A percentile compares a stretch with the other conserved stretches of the same genome.
phyloP scores from a whole-genome alignment of 2,113 vertebrate genomes.

The Crotalus horridus region DNA sequence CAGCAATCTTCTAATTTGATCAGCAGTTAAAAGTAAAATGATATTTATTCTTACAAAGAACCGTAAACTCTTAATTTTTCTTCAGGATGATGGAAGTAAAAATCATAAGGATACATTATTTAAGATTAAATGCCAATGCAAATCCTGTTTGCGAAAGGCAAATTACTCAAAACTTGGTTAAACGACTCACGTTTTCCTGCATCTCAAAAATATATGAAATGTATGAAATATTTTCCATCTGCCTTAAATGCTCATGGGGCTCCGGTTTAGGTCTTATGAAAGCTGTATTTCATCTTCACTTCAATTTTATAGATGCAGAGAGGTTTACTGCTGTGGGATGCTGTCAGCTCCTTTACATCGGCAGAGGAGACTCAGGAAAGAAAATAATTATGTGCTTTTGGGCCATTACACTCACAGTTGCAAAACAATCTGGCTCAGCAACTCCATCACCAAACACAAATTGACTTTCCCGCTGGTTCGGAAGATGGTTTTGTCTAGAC shows the following conservation, averaged over 20 bases:
- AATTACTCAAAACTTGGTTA: not conserved
- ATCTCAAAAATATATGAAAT: not conserved
- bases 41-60: constrained; percentile 8
- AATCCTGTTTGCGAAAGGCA: constrained; percentile 1
- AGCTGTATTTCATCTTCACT: not conserved
- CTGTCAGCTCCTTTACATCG: not conserved
- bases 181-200: not conserved
- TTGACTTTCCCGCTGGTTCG: not conserved
- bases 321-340: not conserved
- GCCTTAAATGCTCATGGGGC: not conserved
- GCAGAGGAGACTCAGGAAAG: not conserved
- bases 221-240: not conserved
- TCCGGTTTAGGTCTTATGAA: not conserved
- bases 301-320: not conserved
- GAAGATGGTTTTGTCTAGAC: not conserved
- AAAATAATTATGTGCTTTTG: constrained; percentile 5
- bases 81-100: constrained; percentile 1
- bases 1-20: not conserved
- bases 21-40: not conserved
- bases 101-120: constrained; percentile 9
- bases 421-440: constrained; percentile 4
- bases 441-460: not conserved
- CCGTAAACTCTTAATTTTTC: not conserved
- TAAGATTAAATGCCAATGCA: constrained; percentile 13
- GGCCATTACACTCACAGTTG: not conserved